Conservation (phyloP, 2,113 vertebrate species). For the Lepisosteus oculatus region DNA sequence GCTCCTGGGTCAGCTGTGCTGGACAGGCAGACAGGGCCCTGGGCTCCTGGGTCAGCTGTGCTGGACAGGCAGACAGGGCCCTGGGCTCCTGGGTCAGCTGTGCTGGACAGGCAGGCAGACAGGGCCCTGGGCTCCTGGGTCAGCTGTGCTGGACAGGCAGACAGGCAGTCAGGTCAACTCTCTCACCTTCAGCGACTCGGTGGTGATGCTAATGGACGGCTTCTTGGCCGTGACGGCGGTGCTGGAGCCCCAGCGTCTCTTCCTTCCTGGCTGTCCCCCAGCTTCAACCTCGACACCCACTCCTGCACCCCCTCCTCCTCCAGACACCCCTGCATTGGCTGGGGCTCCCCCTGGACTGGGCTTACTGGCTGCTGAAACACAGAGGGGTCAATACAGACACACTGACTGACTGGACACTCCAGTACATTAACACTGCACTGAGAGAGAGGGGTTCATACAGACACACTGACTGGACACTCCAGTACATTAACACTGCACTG, state of each 20-base stretch:
- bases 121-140: not conserved
- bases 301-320: constrained; percentile 42
- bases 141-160: not conserved
- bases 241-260: constrained; percentile 87
- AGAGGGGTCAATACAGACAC: not conserved
- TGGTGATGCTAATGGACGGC: constrained; percentile 89
- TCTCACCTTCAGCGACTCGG: constrained; percentile 84
- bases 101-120: not conserved
- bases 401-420: not conserved
- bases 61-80: not conserved
- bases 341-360: constrained; percentile 31
- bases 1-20: no score
- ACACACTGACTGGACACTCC: no score
- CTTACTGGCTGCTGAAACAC: constrained; percentile 50
- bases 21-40: not conserved
- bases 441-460: no score
- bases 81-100: no score
- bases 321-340: constrained; percentile 11
- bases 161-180: not conserved
- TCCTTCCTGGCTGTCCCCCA: constrained; percentile 69
- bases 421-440: no score
- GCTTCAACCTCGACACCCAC: constrained; percentile 65
- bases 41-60: not conserved
- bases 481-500: no score
- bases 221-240: constrained; percentile 84